Percentiles rank a stretch among this genome's conserved stretches.
Evolutionary conservation across 1,140 invertebrate genomes (phyloP).

Genomic region (Plectrocnemia conspersa): DNA sequence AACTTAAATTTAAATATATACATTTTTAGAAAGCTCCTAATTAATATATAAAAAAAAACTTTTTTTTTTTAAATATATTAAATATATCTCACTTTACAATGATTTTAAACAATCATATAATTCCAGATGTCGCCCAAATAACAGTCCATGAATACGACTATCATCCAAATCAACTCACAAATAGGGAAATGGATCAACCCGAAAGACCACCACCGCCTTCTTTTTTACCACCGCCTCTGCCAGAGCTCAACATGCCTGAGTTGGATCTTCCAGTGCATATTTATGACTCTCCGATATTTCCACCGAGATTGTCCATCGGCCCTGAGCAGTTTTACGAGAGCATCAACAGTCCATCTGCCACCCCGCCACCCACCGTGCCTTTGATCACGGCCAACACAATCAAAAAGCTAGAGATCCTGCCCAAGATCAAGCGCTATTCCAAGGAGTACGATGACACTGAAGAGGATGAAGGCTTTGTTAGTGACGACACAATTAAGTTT

Average conservation of each 20-base stretch:
- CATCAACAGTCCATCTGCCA: slow-evolving; percentile 40
- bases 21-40: too few species aligned
- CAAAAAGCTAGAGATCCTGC: slow-evolving; percentile 10
- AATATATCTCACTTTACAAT: not conserved
- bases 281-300: slow-evolving; percentile 33
- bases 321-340: slow-evolving; percentile 73
- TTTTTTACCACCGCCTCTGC: slow-evolving; percentile 15
- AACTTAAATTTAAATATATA: too few species aligned
- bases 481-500: not conserved
- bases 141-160: slow-evolving; percentile 10
- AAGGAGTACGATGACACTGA: slow-evolving; percentile 11
- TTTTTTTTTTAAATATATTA: not conserved
- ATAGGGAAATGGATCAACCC: slow-evolving; percentile 13
- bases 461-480: not conserved
- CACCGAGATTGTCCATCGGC: slow-evolving; percentile 64
- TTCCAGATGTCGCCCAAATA: slow-evolving; percentile 8
- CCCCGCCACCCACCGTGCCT: slow-evolving; percentile 10
- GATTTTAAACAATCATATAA: not conserved
- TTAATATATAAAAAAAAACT: not conserved
- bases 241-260: slow-evolving; percentile 37
- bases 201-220: slow-evolving; percentile 36
- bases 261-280: slow-evolving; percentile 33
- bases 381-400: slow-evolving; percentile 22
- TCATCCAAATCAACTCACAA: not conserved
- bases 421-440: not conserved